Evolutionary conservation across 2,797 vertebrate genomes (phyloP).

Genomic region (Xyrichtys novacula): DNA sequence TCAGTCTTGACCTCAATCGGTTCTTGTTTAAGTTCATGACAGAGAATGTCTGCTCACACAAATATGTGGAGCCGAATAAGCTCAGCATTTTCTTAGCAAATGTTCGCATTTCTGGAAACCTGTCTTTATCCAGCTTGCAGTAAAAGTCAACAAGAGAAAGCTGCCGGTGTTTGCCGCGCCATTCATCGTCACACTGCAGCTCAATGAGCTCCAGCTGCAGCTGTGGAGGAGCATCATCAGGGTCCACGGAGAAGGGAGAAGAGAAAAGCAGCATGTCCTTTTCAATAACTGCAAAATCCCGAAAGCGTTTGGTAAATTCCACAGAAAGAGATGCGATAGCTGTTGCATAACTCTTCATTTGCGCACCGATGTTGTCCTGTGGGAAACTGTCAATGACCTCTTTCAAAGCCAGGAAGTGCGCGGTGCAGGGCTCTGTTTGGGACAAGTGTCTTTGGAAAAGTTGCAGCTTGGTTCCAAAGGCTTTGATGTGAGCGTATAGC

Average conservation of each 20-base stretch:
- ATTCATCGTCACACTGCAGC: not conserved
- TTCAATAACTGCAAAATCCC: not conserved
- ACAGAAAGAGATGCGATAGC: not conserved
- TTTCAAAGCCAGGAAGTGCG: not conserved
- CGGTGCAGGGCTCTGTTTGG: not conserved
- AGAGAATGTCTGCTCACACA: conserved; percentile 4
- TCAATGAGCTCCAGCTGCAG: not conserved
- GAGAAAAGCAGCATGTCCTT: not conserved
- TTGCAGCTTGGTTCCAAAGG: no score
- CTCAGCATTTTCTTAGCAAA: conserved; percentile 27
- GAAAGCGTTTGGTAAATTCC: not conserved
- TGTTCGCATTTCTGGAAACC: conserved; percentile 9
- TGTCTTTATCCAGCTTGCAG: conserved; percentile 6
- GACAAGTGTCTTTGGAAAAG: no score
- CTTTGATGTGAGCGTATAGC: no score
- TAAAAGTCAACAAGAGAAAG: conserved; percentile 6
- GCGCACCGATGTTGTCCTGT: not conserved
- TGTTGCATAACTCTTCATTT: not conserved
- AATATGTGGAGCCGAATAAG: conserved; percentile 1
- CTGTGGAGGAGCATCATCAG: not conserved
- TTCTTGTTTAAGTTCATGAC: conserved; percentile 7
- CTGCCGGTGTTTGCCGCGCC: not conserved
- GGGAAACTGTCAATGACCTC: conserved; percentile 1
- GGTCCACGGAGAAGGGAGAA: not conserved
- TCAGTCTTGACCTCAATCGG: not conserved